Evolutionary conservation across 1,140 invertebrate species (phyloP).

Genomic region (Andrena cerasifolii): DNA sequence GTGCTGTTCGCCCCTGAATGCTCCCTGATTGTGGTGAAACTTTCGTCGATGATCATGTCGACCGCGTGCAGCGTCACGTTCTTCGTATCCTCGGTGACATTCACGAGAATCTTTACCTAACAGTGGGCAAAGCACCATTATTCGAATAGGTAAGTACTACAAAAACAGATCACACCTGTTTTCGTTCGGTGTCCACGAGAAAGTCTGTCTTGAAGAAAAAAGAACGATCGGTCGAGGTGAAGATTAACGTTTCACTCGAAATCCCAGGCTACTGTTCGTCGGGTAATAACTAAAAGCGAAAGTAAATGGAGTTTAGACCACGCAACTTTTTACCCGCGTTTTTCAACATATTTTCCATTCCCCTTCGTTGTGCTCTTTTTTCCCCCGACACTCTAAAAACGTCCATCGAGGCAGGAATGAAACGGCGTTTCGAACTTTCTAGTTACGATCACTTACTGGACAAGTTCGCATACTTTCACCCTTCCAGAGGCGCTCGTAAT

Average conservation of each 20-base stretch:
- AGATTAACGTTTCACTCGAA: too few species aligned
- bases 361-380: background rate
- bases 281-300: background rate
- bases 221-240: too few species aligned
- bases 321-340: background rate
- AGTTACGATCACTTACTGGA: background rate
- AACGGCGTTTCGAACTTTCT: constrained; percentile 24
- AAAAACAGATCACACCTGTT: too few species aligned
- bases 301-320: background rate
- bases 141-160: too few species aligned
- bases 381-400: background rate
- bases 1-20: constrained; percentile 72
- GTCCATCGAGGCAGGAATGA: background rate
- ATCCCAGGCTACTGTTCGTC: background rate
- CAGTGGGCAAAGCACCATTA: too few species aligned
- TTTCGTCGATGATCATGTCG: constrained; percentile 85
- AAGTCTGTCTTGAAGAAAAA: too few species aligned
- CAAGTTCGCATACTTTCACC: constrained; percentile 37
- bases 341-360: background rate
- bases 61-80: constrained; percentile 90
- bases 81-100: constrained; percentile 85
- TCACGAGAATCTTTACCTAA: constrained; percentile 85
- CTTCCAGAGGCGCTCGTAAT: background rate
- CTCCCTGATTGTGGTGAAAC: constrained; percentile 80
- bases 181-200: too few species aligned